A percentile compares a stretch with the other conserved stretches of the same genome.
phyloP scores from a whole-genome alignment of 2,888 invertebrate species.

The Tetranychus piercei region DNA sequence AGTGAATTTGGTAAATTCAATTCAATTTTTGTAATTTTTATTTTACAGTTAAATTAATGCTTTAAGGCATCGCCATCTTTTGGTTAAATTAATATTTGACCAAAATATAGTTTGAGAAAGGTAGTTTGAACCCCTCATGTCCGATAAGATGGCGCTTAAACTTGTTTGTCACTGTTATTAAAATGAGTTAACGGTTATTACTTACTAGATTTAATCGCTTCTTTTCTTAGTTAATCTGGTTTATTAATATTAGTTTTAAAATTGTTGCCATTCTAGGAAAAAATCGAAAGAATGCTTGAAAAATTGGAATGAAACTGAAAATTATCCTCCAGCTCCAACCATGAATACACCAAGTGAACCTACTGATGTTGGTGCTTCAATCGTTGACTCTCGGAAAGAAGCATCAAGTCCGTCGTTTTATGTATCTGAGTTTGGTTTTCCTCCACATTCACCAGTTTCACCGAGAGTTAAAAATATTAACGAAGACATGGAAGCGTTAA shows the following conservation, averaged over 20 bases:
- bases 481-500: conserved; percentile 59
- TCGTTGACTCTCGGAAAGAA: not conserved
- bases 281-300: not conserved
- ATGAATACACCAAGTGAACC: not conserved
- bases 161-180: not conserved
- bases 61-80: too few relatives aligned
- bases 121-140: too few relatives aligned
- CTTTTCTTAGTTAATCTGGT: not conserved
- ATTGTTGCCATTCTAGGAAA: not conserved
- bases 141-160: too few relatives aligned
- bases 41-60: too few relatives aligned
- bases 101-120: too few relatives aligned
- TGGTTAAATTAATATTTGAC: too few relatives aligned
- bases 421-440: not conserved
- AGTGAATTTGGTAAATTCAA: too few relatives aligned
- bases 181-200: not conserved
- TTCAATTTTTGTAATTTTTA: too few relatives aligned
- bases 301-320: not conserved
- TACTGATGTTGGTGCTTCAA: not conserved
- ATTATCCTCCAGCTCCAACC: not conserved
- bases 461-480: conserved; percentile 25
- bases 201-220: not conserved
- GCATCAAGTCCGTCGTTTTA: not conserved
- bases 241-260: not conserved
- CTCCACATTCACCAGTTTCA: conserved; percentile 21